Conservation (phyloP, 2,888 invertebrate species). For the Busseola fusca region DNA sequence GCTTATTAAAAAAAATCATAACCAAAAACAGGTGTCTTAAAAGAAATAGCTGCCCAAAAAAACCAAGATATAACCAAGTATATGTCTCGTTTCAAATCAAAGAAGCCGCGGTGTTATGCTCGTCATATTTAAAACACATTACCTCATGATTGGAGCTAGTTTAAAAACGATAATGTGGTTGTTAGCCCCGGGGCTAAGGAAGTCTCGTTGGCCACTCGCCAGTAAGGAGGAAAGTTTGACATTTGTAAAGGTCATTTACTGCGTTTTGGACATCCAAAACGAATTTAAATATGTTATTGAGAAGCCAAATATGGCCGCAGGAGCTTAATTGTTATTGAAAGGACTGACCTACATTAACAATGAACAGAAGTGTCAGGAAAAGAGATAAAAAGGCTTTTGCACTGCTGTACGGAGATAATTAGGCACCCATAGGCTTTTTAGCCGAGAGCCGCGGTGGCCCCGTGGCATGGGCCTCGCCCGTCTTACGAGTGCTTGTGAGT, state of each 20-base stretch:
- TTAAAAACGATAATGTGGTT: constrained; percentile 76
- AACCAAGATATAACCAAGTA: constrained; percentile 11
- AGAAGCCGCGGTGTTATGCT: constrained; percentile 68
- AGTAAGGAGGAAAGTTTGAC: constrained; percentile 25
- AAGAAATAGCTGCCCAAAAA: background rate
- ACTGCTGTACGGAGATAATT: background rate
- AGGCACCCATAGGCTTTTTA: background rate
- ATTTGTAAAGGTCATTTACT: constrained; percentile 27
- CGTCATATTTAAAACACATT: constrained; percentile 78
- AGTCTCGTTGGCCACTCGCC: constrained; percentile 15
- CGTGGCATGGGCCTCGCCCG: too few species aligned
- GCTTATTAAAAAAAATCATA: background rate
- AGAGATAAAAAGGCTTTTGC: background rate
- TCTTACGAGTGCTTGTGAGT: too few species aligned
- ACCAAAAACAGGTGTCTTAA: background rate
- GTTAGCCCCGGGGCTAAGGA: constrained; percentile 60
- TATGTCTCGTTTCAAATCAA: constrained; percentile 62
- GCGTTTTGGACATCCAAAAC: constrained; percentile 4
- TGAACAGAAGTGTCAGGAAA: background rate
- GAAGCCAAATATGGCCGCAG: background rate
- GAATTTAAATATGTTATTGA: background rate
- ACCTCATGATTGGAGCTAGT: constrained; percentile 75
- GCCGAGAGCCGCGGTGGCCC: background rate
- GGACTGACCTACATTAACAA: background rate
- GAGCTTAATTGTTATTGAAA: background rate